These are phyloP conservation scores for Aramus guarauna DNA, from an alignment of 2,113 vertebrate species.

Conservation along the genomic window DNA sequence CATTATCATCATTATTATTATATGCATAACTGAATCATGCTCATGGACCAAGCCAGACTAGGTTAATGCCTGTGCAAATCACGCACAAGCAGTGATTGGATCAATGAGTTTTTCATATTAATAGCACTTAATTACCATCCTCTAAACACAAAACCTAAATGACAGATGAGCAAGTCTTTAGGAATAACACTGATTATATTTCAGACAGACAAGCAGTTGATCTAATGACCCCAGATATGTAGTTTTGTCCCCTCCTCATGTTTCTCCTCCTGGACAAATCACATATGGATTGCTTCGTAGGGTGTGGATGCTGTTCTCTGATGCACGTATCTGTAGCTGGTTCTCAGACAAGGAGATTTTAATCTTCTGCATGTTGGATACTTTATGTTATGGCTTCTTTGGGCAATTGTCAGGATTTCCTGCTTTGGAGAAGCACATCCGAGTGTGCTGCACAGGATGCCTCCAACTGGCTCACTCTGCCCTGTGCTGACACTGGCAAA, in stretches of 20 bases:
- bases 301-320: not conserved
- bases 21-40: not conserved
- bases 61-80: not conserved
- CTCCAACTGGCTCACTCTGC: fast-evolving
- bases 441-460: not conserved
- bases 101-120: not conserved
- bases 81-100: not conserved
- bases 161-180: not conserved
- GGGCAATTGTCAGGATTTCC: not conserved
- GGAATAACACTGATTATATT: not conserved
- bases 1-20: not conserved
- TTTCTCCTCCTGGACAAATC: not conserved
- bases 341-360: not conserved
- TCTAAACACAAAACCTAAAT: not conserved
- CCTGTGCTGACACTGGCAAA: not conserved
- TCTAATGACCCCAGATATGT: not conserved
- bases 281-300: not conserved
- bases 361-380: not conserved
- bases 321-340: not conserved
- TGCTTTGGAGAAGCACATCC: not conserved
- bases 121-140: not conserved
- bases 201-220: not conserved
- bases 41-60: not conserved
- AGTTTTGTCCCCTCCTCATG: not conserved
- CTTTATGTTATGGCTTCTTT: not conserved